Base-by-base conservation (phyloP, 1,140 invertebrate species). In the Sycophaga agraensis region DNA sequence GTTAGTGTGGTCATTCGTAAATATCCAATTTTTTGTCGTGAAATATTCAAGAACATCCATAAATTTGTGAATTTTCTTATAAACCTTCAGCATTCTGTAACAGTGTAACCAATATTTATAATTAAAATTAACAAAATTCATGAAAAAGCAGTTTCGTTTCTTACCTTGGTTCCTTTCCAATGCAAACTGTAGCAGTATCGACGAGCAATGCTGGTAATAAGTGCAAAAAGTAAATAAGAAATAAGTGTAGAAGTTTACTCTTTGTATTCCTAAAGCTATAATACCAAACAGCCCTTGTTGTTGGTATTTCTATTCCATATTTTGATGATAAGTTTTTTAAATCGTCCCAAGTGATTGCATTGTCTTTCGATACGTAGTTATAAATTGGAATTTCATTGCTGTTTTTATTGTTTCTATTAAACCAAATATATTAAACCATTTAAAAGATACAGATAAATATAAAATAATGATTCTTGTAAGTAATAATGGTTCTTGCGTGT, bases 21-120 rank as follows among this genome's bases (percentile, higher is more conserved):
- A 92, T 4, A 76, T 74, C 89, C 89, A 92, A 59, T 89, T 82
- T 66, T 85, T 82, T 0, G 81, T 86, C 2, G 88, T 86, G 69
- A 92, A 92, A 68, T 88, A 92, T 68, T 89, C 86, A 1, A 92
- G 73, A 3, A 87, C 87, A 8, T 84, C 82, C 45, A 88, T 83
- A 12, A 90, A 84, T 68, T 85, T 87, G 66, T 87, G 84, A 45
- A 92, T 82, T 68, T 87, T 88, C 11, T 83, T 83, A 71, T 91
- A 91, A 21, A 91, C 81, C 54, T 85, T 85, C 3, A 87, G 74
- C 77, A 90, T 79, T 64, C 89, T 91, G 11, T 12, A 8, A 42
- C 28, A 34, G n/a, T 21, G 3, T 12, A 45, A 43, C 17, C n/a
- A 50, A 34, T 28, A 3, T 14, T 50, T 37, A 73, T 16, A 55